phyloP scores from a whole-genome alignment of 2,888 invertebrate species.

The Heliconius aoede region DNA sequence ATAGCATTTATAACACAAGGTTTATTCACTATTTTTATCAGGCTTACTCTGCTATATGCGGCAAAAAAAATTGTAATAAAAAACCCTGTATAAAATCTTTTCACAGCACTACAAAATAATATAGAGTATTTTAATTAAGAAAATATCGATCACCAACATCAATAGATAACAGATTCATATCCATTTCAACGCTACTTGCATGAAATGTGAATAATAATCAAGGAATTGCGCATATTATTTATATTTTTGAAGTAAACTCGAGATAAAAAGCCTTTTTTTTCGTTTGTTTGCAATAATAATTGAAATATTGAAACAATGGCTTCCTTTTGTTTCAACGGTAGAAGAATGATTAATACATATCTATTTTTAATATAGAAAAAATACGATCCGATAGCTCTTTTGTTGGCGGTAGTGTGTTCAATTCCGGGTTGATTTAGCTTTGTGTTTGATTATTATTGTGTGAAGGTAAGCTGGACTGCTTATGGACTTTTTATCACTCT shows the following conservation, averaged over 20 bases:
- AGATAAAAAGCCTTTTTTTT: slow-evolving; percentile 15
- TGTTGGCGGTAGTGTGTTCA: slow-evolving; percentile 12
- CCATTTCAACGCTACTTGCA: background rate
- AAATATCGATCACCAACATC: background rate
- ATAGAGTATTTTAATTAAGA: slow-evolving; percentile 5
- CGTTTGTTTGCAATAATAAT: slow-evolving; percentile 5
- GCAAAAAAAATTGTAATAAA: too few species aligned
- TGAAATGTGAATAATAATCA: slow-evolving; percentile 5
- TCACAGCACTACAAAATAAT: background rate
- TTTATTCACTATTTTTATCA: too few species aligned
- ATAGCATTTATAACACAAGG: too few species aligned
- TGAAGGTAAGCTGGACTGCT: background rate
- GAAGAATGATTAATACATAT: slow-evolving; percentile 15
- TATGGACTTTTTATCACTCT: background rate
- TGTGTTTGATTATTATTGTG: slow-evolving; percentile 1
- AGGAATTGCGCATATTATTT: background rate
- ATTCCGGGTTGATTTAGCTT: slow-evolving; percentile 8
- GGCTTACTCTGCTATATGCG: too few species aligned
- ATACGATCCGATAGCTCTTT: slow-evolving; percentile 1
- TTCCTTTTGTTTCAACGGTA: slow-evolving; percentile 13
- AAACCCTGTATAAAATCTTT: background rate
- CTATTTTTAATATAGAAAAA: slow-evolving; percentile 1
- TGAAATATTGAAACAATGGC: slow-evolving; percentile 6
- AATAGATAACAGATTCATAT: slow-evolving; percentile 8
- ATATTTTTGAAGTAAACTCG: slow-evolving; percentile 16